Conservation (phyloP, 92 coral and sea anemone genomes). For the Palythoa grandis region DNA sequence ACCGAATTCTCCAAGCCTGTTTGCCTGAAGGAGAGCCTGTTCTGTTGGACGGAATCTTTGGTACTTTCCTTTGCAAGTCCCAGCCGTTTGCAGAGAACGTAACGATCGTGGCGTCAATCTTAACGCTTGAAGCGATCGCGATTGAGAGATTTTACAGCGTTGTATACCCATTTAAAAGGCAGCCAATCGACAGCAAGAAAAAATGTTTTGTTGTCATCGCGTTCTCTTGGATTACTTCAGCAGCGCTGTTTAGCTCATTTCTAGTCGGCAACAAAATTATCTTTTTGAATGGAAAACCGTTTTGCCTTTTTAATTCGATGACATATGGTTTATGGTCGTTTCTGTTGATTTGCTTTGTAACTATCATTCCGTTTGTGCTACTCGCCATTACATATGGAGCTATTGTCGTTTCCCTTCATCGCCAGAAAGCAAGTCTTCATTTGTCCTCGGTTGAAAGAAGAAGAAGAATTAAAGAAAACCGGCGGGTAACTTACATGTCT, state of each 20-base stretch:
- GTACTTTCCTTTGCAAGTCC: neutral
- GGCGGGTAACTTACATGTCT: neutral
- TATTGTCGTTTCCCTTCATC: neutral
- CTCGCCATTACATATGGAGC: neutral
- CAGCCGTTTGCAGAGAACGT: neutral
- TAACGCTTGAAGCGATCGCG: slow-evolving; percentile 5
- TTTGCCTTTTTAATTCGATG: neutral
- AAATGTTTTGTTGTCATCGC: neutral
- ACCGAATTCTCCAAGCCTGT: neutral
- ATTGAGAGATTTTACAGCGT: slow-evolving; percentile 25
- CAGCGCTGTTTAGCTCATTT: neutral
- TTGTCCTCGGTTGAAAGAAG: neutral
- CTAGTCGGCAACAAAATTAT: neutral
- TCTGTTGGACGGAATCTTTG: neutral
- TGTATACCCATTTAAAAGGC: slow-evolving; percentile 8
- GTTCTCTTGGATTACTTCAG: neutral
- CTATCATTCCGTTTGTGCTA: neutral
- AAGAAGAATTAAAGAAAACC: neutral
- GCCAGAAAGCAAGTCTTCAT: neutral
- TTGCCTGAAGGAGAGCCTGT: neutral
- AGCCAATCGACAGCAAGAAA: slow-evolving; percentile 24
- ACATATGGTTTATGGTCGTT: neutral
- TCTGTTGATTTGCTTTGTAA: neutral
- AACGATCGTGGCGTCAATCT: neutral
- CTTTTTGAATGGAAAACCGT: neutral